Evolutionary conservation across 2,888 invertebrate genomes (phyloP), one percentile per base, ranked within the genome.

Genomic region (Drosophila heteroneura): DNA sequence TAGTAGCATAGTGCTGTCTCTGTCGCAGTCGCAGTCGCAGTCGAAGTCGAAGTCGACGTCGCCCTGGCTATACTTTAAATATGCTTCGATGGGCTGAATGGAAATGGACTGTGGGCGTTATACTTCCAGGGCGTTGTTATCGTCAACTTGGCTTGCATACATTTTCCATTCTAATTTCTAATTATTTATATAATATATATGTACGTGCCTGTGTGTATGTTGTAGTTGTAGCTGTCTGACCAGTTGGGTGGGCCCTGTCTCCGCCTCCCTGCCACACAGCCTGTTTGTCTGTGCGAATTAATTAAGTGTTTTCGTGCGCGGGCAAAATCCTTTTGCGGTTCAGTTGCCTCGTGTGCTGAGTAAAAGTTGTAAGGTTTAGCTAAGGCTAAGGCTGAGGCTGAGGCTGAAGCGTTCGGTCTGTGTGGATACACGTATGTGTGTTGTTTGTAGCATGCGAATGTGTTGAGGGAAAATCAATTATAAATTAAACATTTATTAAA

Each of bases 221-320:
- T 63, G 47, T 74, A 37, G 44, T 22, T 62, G 57, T 54, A 60
- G 71, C 61, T 76, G 84, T 83, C 89, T 83, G 86, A 86, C 86
- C 87, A 89, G 72, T 70, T 81, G 78, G 76, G 73, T 80, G 78
- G 75, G 75, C 83, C 41, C 16, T 53, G 47, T 70, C 62, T 63
- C 62, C 61, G 51, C 30, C 19, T 51, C 37, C 51, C 26, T 33
- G 22, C 32, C 58, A 51, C 44, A 62, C 60, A 76, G 70, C 61
- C 69, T 58, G 70, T 72, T 78, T 82, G 90, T 88, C 91, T 92
- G 79, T 89, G 90, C 87, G 91, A 92, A 91, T 91, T 92, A 91
- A 91, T 91, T 91, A 91, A 91, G 92, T 92, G 92, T 91, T 92
- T 91, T 90, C 83, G 81, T 80, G 89, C 90, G 88, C 82, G 83